Evolutionary conservation across 2,888 invertebrate species (phyloP).

Genomic region (Macrosiphum euphorbiae): DNA sequence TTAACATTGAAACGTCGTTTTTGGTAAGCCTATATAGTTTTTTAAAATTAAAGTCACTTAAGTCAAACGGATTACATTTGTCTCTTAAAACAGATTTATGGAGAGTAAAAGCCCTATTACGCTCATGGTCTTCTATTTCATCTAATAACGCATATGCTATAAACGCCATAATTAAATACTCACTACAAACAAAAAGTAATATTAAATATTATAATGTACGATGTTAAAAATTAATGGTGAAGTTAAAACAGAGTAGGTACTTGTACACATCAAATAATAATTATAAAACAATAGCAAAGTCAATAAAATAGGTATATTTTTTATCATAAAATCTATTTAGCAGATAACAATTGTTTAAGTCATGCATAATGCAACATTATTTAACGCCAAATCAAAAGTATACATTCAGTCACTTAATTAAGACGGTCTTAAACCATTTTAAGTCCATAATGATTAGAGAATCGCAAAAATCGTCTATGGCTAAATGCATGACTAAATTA

Average conservation of each 20-base stretch:
- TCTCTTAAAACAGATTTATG: constrained; percentile 30
- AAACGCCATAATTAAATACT: constrained; percentile 10
- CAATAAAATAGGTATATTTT: neutral
- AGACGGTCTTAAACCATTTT: neutral
- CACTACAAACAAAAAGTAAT: no score
- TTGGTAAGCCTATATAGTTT: neutral
- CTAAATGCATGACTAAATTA: no score
- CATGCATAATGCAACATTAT: neutral
- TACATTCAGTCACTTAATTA: neutral
- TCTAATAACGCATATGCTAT: neutral
- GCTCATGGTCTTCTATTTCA: neutral
- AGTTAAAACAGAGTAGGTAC: no score
- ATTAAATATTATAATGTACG: neutral
- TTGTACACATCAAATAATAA: no score
- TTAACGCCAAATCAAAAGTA: neutral
- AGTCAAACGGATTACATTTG: constrained; percentile 3
- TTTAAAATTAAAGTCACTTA: constrained; percentile 32
- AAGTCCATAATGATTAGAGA: neutral
- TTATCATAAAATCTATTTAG: neutral
- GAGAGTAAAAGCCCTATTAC: neutral
- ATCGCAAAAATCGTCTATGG: no score
- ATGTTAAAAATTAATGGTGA: no score
- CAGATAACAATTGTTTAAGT: neutral
- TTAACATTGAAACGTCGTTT: no score
- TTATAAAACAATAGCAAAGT: no score